These are phyloP conservation scores for Nannospalax galili DNA, from an alignment of 2,113 vertebrate genomes.

Conservation along the genomic window DNA sequence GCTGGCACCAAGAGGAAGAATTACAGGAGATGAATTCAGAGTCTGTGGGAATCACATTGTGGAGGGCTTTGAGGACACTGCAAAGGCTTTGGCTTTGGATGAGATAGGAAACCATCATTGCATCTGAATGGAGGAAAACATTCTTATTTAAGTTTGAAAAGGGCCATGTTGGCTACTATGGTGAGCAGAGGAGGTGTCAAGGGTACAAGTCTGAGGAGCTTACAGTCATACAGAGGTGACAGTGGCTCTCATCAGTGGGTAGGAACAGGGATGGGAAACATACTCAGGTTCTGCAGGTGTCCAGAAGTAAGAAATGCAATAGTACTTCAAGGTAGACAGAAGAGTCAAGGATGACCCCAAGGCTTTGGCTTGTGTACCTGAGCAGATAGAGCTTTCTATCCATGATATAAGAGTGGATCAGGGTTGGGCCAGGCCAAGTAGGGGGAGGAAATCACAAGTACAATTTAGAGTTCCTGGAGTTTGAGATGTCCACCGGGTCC, in stretches of 20 bases:
- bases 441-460: background rate
- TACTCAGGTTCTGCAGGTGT: background rate
- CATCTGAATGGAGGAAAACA: background rate
- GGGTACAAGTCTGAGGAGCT: background rate
- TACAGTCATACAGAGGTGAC: background rate
- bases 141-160: background rate
- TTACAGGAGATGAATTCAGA: background rate
- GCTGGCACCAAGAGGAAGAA: background rate
- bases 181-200: background rate
- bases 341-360: background rate
- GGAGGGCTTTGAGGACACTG: too few relatives aligned
- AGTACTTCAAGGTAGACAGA: background rate
- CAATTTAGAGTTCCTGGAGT: background rate
- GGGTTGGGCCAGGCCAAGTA: background rate
- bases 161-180: background rate
- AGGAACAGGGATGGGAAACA: background rate
- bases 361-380: background rate
- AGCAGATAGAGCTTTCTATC: background rate
- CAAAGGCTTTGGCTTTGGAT: background rate
- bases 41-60: fast-evolving
- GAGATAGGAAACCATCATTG: background rate
- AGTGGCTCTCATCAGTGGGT: background rate
- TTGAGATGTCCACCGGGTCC: background rate
- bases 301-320: background rate
- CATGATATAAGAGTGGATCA: too few relatives aligned